These are phyloP conservation scores for Amphibalanus amphitrite DNA, from an alignment of 1,140 invertebrate genomes.

Conservation along the genomic window DNA sequence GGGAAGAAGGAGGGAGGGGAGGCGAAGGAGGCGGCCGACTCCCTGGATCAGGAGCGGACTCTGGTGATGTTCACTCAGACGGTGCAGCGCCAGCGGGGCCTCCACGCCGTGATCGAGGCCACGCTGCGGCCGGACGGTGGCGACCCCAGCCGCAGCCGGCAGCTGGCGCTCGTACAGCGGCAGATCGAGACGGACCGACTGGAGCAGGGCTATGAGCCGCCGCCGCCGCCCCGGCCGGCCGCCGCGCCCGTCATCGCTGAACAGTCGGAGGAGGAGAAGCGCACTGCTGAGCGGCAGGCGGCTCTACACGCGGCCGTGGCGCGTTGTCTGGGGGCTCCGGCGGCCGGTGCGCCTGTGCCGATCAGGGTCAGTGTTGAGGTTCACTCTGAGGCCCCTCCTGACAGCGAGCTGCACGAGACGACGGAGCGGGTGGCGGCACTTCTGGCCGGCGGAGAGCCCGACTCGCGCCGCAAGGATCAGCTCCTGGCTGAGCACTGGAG, in stretches of 20 bases:
- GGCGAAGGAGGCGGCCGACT: background rate
- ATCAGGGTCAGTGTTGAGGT: background rate
- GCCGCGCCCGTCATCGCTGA: no score
- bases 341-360: no score
- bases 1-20: background rate
- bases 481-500: background rate
- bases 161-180: background rate
- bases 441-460: background rate
- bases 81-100: background rate
- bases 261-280: background rate
- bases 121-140: background rate
- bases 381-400: background rate
- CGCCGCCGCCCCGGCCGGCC: no score
- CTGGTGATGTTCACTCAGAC: background rate
- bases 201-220: background rate
- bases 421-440: background rate
- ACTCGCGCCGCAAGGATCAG: background rate
- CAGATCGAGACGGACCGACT: background rate
- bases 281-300: background rate
- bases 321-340: background rate
- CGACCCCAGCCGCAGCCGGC: background rate
- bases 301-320: background rate
- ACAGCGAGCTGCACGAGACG: background rate
- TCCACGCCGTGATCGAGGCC: background rate
- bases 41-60: background rate